Conservation (phyloP, 2,888 invertebrate genomes). For the Doris montereyensis region DNA sequence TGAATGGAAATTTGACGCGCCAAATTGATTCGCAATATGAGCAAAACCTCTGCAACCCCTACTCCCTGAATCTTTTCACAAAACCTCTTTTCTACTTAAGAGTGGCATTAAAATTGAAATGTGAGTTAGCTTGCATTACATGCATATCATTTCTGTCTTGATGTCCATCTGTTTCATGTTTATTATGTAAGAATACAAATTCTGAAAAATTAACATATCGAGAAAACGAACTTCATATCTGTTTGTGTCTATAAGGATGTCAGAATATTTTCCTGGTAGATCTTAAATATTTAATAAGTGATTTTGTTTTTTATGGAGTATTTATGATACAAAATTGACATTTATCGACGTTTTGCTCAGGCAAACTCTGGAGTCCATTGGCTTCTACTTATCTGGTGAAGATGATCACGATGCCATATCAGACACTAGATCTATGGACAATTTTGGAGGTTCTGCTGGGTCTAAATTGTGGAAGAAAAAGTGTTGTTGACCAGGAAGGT, state of each 20-base stretch:
- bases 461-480: constrained; percentile 37
- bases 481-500: constrained; percentile 27
- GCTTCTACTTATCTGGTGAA: constrained; percentile 64
- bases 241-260: no score
- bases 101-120: constrained; percentile 65
- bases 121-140: constrained; percentile 50
- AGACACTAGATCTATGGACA: constrained; percentile 62
- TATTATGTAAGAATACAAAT: no score
- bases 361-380: constrained; percentile 65
- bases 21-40: constrained; percentile 98
- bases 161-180: neutral
- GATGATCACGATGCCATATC: constrained; percentile 63
- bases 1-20: constrained; percentile 99
- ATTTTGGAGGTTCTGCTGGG: constrained; percentile 27
- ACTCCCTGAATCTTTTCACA: constrained; percentile 96
- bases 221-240: neutral
- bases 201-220: no score
- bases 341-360: no score
- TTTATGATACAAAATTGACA: no score
- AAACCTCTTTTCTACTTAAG: constrained; percentile 74
- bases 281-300: no score
- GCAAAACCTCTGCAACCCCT: constrained; percentile 95
- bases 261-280: no score
- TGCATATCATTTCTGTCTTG: neutral
- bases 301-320: no score